Percentiles rank a stretch among this genome's conserved stretches.
These are phyloP conservation scores for Alethe diademata DNA, from an alignment of 2,113 vertebrate species.

Conservation along the genomic window DNA sequence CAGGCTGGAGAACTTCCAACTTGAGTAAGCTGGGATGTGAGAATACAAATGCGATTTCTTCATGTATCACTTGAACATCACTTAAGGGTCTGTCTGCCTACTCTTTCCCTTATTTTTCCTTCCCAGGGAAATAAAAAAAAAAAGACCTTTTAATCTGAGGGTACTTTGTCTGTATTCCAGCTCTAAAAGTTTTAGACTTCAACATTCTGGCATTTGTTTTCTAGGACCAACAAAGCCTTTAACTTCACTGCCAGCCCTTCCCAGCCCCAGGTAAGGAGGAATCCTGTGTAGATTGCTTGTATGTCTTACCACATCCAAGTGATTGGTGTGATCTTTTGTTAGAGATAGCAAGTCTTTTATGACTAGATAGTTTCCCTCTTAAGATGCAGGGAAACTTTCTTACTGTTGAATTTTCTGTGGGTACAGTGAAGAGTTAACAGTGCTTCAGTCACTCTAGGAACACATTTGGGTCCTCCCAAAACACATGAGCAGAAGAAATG, in stretches of 20 bases:
- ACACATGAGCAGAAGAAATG: neutral
- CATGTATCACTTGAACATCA: neutral
- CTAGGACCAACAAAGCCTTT: conserved; percentile 75
- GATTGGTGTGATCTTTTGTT: neutral
- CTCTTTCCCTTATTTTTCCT: neutral
- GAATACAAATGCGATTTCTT: neutral
- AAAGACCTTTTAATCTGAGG: neutral
- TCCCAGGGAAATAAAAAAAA: neutral
- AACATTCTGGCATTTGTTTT: conserved; percentile 21
- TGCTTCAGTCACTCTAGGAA: neutral
- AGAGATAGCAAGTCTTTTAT: neutral
- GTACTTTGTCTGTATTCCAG: neutral
- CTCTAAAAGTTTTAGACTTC: neutral
- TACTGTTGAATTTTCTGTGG: neutral
- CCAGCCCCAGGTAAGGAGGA: conserved; percentile 78
- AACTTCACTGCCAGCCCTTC: conserved; percentile 82
- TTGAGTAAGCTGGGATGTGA: conserved; percentile 69
- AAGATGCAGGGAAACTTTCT: neutral
- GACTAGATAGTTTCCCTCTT: neutral
- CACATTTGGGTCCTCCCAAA: neutral
- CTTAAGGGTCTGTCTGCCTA: neutral
- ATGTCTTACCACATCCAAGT: neutral
- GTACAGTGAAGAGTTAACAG: neutral
- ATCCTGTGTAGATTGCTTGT: neutral
- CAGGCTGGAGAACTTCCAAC: conserved; percentile 74